Evolutionary conservation across 2,113 vertebrate genomes (phyloP).

Genomic region (Sorex araneus): DNA sequence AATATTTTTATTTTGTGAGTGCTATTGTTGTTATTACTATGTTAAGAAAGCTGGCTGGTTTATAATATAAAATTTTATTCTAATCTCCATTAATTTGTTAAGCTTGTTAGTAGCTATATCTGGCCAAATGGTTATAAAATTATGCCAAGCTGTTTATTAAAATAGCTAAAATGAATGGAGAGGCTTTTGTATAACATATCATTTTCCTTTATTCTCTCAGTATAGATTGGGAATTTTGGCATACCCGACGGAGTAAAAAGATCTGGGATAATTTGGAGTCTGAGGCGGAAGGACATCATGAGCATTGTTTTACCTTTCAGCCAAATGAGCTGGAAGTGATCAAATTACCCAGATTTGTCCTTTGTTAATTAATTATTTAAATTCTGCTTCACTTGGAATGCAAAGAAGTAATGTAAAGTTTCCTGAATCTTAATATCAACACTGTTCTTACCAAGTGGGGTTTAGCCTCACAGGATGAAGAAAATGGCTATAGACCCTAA

Average conservation of each 20-base stretch:
- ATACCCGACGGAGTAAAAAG: background rate
- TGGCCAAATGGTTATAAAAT: constrained; percentile 13
- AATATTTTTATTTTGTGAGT: background rate
- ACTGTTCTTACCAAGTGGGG: background rate
- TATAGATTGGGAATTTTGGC: constrained; percentile 21
- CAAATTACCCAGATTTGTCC: constrained; percentile 20
- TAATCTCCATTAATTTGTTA: background rate
- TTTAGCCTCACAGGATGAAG: background rate
- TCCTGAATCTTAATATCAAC: constrained; percentile 41
- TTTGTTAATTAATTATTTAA: constrained; percentile 23
- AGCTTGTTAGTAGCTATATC: background rate
- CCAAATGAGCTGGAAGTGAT: constrained; percentile 60
- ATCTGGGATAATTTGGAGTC: constrained; percentile 42
- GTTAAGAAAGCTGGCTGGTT: background rate
- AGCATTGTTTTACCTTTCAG: constrained; percentile 15
- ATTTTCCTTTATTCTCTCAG: constrained; percentile 1
- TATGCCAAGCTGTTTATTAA: background rate
- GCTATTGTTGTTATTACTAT: background rate
- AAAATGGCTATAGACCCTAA: constrained; percentile 17
- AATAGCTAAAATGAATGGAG: constrained; percentile 49
- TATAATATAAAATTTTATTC: constrained; percentile 44
- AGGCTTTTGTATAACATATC: background rate
- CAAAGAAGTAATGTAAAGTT: constrained; percentile 33
- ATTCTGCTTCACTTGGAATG: background rate
- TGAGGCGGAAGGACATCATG: background rate